Conservation (phyloP, 2,797 vertebrate species). For the Centropyge bicolor region DNA sequence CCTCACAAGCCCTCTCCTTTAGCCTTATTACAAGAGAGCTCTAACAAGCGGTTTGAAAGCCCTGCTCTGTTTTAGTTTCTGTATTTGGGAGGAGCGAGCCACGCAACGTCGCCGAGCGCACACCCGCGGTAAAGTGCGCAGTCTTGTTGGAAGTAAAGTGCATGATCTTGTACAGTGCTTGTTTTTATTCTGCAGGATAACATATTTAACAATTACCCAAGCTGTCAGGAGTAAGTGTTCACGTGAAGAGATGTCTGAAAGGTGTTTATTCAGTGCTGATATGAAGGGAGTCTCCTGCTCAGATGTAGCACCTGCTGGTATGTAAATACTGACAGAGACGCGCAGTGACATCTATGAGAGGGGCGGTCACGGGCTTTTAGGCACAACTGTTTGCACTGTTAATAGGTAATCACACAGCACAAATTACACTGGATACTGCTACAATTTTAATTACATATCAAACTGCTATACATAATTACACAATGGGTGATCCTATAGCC, state of each 20-base stretch:
- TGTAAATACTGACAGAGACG: conserved; percentile 58
- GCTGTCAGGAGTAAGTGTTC: conserved; percentile 8
- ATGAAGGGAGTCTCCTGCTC: conserved; percentile 9
- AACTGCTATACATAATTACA: conserved; percentile 83
- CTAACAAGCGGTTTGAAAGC: conserved; percentile 69
- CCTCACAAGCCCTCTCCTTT: conserved; percentile 65
- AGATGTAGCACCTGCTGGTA: conserved; percentile 51
- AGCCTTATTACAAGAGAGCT: conserved; percentile 54
- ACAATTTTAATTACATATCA: conserved; percentile 85
- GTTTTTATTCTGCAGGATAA: conserved; percentile 22
- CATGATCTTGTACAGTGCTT: conserved; percentile 14
- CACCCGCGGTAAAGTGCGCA: conserved; percentile 24
- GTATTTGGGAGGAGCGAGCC: conserved; percentile 38
- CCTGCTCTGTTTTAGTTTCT: conserved; percentile 46
- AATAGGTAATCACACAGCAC: conserved; percentile 82
- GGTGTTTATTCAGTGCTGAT: conserved; percentile 5
- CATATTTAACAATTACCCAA: conserved; percentile 19
- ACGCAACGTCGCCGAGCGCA: conserved; percentile 10
- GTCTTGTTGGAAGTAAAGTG: conserved; percentile 40
- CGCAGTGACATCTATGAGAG: conserved; percentile 69
- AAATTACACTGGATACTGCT: conserved; percentile 81
- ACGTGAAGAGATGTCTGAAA: background rate
- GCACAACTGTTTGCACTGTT: conserved; percentile 81
- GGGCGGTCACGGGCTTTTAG: conserved; percentile 80
- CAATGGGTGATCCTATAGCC: conserved; percentile 84